Percentiles rank a stretch among this genome's conserved stretches.
phyloP scores from a whole-genome alignment of 2,888 invertebrate genomes.

The Euplagia quadripunctaria region DNA sequence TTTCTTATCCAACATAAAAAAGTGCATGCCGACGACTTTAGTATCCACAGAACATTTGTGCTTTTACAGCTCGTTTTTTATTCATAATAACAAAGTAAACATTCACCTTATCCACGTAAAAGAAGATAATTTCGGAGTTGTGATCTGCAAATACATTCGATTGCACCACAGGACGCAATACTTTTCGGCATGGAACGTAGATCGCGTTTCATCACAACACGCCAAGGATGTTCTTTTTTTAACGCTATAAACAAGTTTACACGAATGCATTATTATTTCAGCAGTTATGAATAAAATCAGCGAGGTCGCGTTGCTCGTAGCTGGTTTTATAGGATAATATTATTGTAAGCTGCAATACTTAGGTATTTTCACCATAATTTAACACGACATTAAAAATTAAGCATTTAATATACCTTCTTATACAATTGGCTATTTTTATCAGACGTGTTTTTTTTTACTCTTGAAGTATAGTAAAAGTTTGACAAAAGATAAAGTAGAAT shows the following conservation, averaged over 20 bases:
- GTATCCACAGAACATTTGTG: neutral
- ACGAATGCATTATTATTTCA: conserved; percentile 53
- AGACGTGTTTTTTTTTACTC: too few relatives aligned
- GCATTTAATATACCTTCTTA: too few relatives aligned
- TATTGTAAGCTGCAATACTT: neutral
- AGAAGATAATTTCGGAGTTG: neutral
- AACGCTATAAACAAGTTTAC: conserved; percentile 48
- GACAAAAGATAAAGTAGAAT: too few relatives aligned
- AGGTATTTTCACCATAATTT: too few relatives aligned
- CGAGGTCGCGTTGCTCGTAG: conserved; percentile 40
- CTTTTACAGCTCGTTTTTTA: neutral
- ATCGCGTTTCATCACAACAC: conserved; percentile 40
- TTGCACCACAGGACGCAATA: conserved; percentile 40
- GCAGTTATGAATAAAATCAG: conserved; percentile 43
- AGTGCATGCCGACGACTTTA: too few relatives aligned
- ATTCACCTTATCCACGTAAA: neutral
- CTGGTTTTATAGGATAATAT: conserved; percentile 14
- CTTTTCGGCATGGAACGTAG: conserved; percentile 21
- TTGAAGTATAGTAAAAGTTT: too few relatives aligned
- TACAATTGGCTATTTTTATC: too few relatives aligned
- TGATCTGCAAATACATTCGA: conserved; percentile 18
- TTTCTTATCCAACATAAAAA: too few relatives aligned
- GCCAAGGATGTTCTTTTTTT: conserved; percentile 53
- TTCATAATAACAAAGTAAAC: neutral
- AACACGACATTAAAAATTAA: too few relatives aligned